Evolutionary conservation across 2,113 vertebrate species (phyloP).

Genomic region (human (Homo sapiens)): GRCh38 chr18:67793001-67793500

Average conservation of each 20-base stretch:
- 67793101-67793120: not conserved
- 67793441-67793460: rapidly evolving
- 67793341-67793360: too few species aligned
- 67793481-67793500: too few species aligned
- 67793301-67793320: not conserved
- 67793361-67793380: not conserved
- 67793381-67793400: not conserved
- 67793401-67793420: not conserved
- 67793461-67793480: not conserved
- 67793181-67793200: not conserved
- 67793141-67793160: not conserved
- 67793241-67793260: not conserved
- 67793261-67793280: not conserved
- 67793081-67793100: not conserved
- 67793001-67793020: not conserved
- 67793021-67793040: not conserved
- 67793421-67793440: rapidly evolving
- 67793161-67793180: not conserved
- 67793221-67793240: not conserved
- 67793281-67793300: not conserved
- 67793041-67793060: not conserved
- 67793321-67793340: not conserved
- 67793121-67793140: not conserved
- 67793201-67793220: not conserved
- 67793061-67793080: not conserved